These are phyloP conservation scores for Thymelicus sylvestris DNA, from an alignment of 2,888 invertebrate species.

Conservation along the genomic window DNA sequence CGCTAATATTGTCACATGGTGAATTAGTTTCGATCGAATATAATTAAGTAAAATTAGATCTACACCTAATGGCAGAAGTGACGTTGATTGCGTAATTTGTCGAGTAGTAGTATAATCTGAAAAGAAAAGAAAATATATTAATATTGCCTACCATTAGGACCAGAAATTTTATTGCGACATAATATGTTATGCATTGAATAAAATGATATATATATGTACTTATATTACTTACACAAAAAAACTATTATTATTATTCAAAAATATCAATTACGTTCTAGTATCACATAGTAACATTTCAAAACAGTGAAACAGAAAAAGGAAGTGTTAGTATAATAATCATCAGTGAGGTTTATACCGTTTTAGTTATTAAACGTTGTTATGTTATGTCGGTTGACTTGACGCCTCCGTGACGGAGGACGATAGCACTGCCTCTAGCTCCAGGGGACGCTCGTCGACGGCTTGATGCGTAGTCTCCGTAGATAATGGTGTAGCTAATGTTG, in stretches of 20 bases:
- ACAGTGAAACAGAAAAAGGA: background rate
- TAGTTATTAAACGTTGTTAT: slow-evolving; percentile 24
- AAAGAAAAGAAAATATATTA: slow-evolving; percentile 7
- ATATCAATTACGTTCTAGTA: no score
- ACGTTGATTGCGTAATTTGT: slow-evolving; percentile 11
- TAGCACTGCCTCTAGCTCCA: slow-evolving; percentile 66
- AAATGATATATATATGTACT: no score
- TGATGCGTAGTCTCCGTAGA: slow-evolving; percentile 45
- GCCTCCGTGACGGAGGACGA: slow-evolving; percentile 63
- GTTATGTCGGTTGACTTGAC: slow-evolving; percentile 35
- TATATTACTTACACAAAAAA: no score
- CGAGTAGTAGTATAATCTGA: slow-evolving; percentile 8
- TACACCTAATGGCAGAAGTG: slow-evolving; percentile 42
- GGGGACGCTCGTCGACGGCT: slow-evolving; percentile 56
- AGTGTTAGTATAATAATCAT: background rate
- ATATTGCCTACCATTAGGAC: no score
- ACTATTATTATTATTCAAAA: no score
- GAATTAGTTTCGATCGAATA: slow-evolving; percentile 52
- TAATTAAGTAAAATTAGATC: slow-evolving; percentile 51
- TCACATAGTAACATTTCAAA: background rate
- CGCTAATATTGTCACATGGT: slow-evolving; percentile 57
- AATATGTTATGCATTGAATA: no score
- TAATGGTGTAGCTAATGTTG: slow-evolving; percentile 31
- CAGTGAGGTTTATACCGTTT: slow-evolving; percentile 20
- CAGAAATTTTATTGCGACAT: no score